phyloP scores from a whole-genome alignment of 1,140 invertebrate genomes.

The Diachasmimorpha longicaudata region DNA sequence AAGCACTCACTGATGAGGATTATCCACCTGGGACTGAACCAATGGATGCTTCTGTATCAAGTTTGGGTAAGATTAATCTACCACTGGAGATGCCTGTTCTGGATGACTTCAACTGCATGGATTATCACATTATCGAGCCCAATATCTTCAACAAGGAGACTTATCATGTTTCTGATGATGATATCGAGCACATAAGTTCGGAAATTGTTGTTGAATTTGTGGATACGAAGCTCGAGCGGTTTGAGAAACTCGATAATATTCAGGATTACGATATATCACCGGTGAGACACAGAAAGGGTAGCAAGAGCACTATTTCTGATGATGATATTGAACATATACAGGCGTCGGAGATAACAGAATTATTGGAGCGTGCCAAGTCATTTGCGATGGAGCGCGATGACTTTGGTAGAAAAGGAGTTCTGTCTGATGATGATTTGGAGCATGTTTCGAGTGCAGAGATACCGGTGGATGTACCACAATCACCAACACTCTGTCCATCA shows the following conservation, averaged over 20 bases:
- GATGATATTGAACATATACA: constrained; percentile 57
- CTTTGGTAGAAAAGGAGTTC: not conserved
- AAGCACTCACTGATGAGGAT: not conserved
- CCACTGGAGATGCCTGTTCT: constrained; percentile 20
- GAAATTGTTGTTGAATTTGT: constrained; percentile 32
- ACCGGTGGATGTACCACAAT: constrained; percentile 34
- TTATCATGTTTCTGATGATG: constrained; percentile 46
- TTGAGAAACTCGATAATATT: not conserved
- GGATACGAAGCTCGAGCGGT: constrained; percentile 3
- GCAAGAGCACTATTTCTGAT: constrained; percentile 54
- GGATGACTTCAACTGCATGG: constrained; percentile 45
- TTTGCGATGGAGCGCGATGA: not conserved
- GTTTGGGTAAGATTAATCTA: constrained; percentile 14
- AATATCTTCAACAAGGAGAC: constrained; percentile 24
- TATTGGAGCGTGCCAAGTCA: not conserved
- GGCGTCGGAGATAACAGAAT: constrained; percentile 40
- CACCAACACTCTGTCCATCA: not conserved
- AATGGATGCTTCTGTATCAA: not conserved
- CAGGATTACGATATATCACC: constrained; percentile 27
- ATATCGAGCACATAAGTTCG: constrained; percentile 49
- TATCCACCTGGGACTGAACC: constrained; percentile 17
- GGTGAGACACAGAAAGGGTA: constrained; percentile 40
- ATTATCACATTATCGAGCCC: constrained; percentile 47
- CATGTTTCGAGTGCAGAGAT: too few species aligned
- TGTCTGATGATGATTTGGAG: constrained; percentile 56